A percentile compares a stretch with the other conserved stretches of the same genome.
These are phyloP conservation scores for Drosophila tanythrix DNA, from an alignment of 2,888 invertebrate species.

Conservation along the genomic window DNA sequence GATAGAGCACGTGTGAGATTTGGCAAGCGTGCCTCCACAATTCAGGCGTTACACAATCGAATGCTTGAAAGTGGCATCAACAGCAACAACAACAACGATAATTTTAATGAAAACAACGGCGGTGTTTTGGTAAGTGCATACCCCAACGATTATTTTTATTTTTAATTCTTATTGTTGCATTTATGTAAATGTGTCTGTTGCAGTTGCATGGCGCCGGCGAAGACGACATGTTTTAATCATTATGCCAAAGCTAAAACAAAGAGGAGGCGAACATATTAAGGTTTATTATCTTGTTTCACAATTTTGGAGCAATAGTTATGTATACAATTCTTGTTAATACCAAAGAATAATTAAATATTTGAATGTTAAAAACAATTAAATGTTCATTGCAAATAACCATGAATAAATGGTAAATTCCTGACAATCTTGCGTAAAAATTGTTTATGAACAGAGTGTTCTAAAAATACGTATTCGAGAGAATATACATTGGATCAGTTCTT, in stretches of 20 bases:
- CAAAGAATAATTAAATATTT: constrained; percentile 20
- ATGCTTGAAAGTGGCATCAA: constrained; percentile 70
- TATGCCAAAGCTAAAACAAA: constrained; percentile 5
- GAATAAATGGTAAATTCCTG: constrained; percentile 33
- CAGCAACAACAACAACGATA: constrained; percentile 22
- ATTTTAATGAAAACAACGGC: constrained; percentile 55
- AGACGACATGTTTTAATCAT: constrained; percentile 58
- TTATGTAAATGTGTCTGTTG: constrained; percentile 3
- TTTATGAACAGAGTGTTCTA: not conserved
- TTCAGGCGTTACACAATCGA: constrained; percentile 75
- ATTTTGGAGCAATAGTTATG: constrained; percentile 66
- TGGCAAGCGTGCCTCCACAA: constrained; percentile 81
- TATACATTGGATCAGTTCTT: not conserved
- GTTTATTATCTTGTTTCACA: constrained; percentile 28
- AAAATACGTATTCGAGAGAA: not conserved
- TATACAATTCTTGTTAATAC: constrained; percentile 12
- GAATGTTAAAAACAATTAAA: constrained; percentile 26
- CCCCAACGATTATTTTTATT: not conserved
- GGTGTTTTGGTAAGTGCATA: constrained; percentile 51
- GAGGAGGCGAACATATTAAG: not conserved
- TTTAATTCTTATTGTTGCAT: not conserved
- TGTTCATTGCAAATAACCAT: constrained; percentile 40
- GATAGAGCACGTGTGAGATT: constrained; percentile 88
- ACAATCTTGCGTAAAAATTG: not conserved
- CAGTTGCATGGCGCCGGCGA: constrained; percentile 55